Evolutionary conservation across 2,888 invertebrate species (phyloP).

Genomic region (Cantharis flavilabris): DNA sequence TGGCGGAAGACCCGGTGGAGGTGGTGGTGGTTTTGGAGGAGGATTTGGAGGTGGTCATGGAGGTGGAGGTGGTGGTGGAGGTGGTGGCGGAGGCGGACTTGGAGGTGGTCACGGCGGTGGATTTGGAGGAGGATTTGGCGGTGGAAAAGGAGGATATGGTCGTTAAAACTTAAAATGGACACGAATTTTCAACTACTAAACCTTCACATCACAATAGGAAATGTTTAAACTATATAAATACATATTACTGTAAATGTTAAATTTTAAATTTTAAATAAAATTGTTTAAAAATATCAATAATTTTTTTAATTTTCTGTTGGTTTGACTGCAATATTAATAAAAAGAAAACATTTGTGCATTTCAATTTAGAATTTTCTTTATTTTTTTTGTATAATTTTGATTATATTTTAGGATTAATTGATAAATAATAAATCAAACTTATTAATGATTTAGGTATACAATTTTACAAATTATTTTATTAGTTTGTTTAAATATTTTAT

Average conservation of each 20-base stretch:
- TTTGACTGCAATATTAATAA: too few species aligned
- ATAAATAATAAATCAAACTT: too few species aligned
- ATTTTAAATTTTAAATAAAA: background rate
- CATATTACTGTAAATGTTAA: background rate
- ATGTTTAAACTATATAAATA: background rate
- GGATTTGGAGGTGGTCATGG: background rate
- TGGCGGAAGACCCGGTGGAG: background rate
- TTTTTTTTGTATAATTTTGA: too few species aligned
- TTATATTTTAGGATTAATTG: too few species aligned
- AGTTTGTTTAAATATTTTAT: too few species aligned
- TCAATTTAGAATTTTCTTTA: too few species aligned
- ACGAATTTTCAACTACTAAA: background rate
- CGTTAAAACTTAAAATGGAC: background rate
- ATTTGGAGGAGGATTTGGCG: background rate
- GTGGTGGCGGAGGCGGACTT: background rate
- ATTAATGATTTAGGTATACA: too few species aligned
- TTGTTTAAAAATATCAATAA: background rate
- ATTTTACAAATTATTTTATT: background rate
- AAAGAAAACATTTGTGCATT: too few species aligned
- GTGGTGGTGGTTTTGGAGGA: background rate
- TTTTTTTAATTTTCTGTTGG: too few species aligned
- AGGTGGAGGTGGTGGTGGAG: background rate
- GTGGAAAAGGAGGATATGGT: background rate
- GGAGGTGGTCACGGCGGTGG: background rate
- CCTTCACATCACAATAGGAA: background rate